These are phyloP conservation scores for Lasioglossum pauxillum DNA, from an alignment of 2,888 invertebrate genomes.

Conservation along the genomic window DNA sequence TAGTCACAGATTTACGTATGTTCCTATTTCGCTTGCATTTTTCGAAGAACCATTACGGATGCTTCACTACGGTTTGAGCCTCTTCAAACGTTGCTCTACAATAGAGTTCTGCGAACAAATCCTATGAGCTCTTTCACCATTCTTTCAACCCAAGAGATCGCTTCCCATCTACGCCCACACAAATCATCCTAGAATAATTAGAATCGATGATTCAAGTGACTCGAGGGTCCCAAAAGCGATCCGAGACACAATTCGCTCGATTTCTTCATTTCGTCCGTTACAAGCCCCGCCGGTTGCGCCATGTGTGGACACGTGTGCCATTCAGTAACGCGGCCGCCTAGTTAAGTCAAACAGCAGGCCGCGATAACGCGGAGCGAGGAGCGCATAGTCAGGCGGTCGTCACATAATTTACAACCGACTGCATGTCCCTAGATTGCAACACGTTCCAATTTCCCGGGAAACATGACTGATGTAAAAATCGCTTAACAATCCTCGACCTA, in stretches of 20 bases:
- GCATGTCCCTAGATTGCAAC: constrained; percentile 27
- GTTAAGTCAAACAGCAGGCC: constrained; percentile 68
- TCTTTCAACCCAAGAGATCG: not conserved
- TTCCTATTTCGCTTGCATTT: not conserved
- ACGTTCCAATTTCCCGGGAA: constrained; percentile 17
- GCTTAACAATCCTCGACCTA: not conserved
- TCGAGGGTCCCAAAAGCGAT: not conserved
- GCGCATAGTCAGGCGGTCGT: constrained; percentile 47
- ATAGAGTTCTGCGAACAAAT: not conserved
- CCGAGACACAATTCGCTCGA: constrained; percentile 17
- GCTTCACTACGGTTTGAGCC: not conserved
- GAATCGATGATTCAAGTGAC: not conserved
- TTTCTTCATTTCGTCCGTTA: constrained; percentile 48
- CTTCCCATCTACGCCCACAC: not conserved
- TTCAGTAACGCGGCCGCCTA: constrained; percentile 63
- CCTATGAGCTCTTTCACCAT: not conserved
- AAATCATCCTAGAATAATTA: not conserved
- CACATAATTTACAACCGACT: constrained; percentile 54
- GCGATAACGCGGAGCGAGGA: constrained; percentile 67
- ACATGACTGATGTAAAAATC: not conserved
- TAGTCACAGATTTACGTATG: not conserved
- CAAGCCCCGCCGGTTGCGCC: constrained; percentile 39
- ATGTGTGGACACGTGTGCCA: constrained; percentile 66
- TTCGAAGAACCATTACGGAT: too few species aligned
- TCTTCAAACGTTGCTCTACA: not conserved